These are phyloP conservation scores for Albula goreensis DNA, from an alignment of 2,113 vertebrate genomes.

Conservation along the genomic window DNA sequence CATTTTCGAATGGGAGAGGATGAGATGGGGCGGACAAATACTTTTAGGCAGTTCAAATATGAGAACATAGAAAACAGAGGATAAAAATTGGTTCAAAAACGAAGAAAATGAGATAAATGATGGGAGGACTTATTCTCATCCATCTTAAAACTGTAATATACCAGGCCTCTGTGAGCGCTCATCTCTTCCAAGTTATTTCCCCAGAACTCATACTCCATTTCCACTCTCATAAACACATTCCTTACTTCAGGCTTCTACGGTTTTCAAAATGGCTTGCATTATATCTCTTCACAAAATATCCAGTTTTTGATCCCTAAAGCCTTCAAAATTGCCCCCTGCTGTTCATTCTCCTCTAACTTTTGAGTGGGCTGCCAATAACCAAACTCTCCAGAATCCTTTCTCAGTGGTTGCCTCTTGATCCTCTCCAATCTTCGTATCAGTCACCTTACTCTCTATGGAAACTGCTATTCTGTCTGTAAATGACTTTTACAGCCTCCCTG, in stretches of 20 bases:
- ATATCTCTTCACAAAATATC: not conserved
- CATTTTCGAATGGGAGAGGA: not conserved
- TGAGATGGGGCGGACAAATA: not conserved
- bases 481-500: not conserved
- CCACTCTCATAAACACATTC: not conserved
- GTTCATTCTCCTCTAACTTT: not conserved
- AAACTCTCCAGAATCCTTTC: not conserved
- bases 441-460: not conserved
- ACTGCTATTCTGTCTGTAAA: not conserved
- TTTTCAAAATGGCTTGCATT: not conserved
- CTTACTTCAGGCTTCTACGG: not conserved
- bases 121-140: not conserved
- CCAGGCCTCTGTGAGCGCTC: not conserved
- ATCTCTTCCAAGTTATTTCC: not conserved
- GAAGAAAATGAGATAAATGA: not conserved
- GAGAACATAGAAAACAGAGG: too few species aligned
- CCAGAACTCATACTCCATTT: not conserved
- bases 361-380: not conserved
- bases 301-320: not conserved
- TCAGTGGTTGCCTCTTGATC: not conserved
- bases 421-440: not conserved
- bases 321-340: not conserved
- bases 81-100: not conserved
- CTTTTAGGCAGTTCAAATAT: not conserved
- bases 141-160: not conserved